A percentile compares a stretch with the other conserved stretches of the same genome.
phyloP scores from a whole-genome alignment of 2,797 vertebrate genomes.

The Sebastes itinus region DNA sequence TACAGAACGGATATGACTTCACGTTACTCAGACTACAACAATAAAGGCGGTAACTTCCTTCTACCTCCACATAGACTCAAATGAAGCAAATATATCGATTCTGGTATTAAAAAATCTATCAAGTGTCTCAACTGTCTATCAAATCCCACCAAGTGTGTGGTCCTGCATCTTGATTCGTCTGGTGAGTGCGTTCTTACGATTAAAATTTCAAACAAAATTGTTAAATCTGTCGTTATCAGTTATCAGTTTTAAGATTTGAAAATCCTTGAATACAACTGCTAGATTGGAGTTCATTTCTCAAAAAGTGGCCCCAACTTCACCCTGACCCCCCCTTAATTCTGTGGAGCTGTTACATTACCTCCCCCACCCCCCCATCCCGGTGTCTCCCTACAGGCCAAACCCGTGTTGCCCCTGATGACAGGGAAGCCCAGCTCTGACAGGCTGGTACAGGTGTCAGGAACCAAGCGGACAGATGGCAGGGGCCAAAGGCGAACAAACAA shows the following conservation, averaged over 20 bases:
- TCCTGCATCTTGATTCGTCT: neutral
- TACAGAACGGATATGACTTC: too few species aligned
- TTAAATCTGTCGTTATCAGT: neutral
- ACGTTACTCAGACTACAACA: too few species aligned
- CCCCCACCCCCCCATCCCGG: neutral
- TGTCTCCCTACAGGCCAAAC: slow-evolving; percentile 56
- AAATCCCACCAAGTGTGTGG: neutral
- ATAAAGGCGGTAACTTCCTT: too few species aligned
- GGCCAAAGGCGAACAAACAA: slow-evolving; percentile 76
- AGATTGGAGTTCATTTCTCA: slow-evolving; percentile 34
- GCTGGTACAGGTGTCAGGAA: slow-evolving; percentile 82
- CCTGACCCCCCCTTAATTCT: slow-evolving; percentile 27
- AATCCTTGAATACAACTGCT: slow-evolving; percentile 1
- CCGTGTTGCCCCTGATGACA: slow-evolving; percentile 55
- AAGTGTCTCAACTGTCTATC: too few species aligned
- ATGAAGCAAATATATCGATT: too few species aligned
- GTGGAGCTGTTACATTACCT: slow-evolving; percentile 31
- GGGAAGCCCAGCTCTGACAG: slow-evolving; percentile 72
- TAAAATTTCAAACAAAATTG: too few species aligned
- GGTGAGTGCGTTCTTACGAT: neutral
- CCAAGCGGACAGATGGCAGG: slow-evolving; percentile 80
- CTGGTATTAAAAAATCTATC: too few species aligned
- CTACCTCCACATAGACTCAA: too few species aligned
- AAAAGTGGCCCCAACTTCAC: slow-evolving; percentile 67
- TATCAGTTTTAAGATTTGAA: neutral